Base-by-base conservation (phyloP, 2,113 vertebrate genomes). In the Neogobius melanostomus region DNA sequence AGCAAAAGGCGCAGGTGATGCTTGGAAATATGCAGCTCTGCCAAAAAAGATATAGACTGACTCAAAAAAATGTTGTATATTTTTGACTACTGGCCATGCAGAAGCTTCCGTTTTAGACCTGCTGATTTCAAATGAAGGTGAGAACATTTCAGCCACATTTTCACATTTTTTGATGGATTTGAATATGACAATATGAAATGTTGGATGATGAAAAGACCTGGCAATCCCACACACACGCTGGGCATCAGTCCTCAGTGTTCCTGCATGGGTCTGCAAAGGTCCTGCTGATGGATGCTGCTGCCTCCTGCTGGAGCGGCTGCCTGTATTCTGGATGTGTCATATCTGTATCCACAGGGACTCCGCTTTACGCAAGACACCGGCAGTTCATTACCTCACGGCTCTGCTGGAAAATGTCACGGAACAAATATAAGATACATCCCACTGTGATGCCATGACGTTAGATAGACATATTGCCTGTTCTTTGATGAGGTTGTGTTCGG, bases 301-400 rank as follows among this genome's bases (percentile, higher is more conserved):
- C 10, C 44, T 50, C 62, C 75, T 69, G 78, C 80, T 64, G 64
- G 76, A 46, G 8, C 49, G 66, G 56, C 64, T 57, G 15, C 42
- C 4, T 3, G 46, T 3, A 67, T 76, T 67, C 12, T 68, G 5
- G 54, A 12, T 57, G 54, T 57, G 54, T 57, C 21, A 57, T 47
- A 47, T 57, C 54, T 11, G 54, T 10, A 6, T 36, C 21, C 21
- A 6, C 54, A 57, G 54, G 21, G 54, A 10, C 17, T 28, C 17
- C 4, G 54, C 54, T 57, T 36, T 36, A 36, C 9, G 11, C 21
- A 6, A 11, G 21, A 11, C 21, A 12, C 21, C 10, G 28, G 16
- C 21, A 10, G 16, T 28, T 54, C 21, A 21, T 17, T 11, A 11
- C 53, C 17, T 10, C 8, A 28, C 54, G 21, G 54, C 2, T 11